Percentiles rank a stretch among this genome's conserved stretches.
phyloP scores from a whole-genome alignment of 2,888 invertebrate species.

The Ditula angustiorana region DNA sequence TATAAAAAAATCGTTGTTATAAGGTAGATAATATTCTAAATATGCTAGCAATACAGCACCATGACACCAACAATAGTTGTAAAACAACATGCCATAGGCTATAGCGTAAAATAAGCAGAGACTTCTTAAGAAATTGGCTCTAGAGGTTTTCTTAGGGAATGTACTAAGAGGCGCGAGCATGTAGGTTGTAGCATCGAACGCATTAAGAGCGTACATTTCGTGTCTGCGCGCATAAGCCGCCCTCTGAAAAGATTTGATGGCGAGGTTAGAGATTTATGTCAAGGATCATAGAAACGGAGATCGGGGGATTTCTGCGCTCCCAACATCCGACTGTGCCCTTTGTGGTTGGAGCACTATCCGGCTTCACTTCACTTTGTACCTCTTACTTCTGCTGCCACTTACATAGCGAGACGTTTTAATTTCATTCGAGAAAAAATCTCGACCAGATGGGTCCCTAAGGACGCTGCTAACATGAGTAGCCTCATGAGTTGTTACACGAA shows the following conservation, averaged over 20 bases:
- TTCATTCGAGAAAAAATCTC: constrained; percentile 74
- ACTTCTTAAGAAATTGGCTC: background rate
- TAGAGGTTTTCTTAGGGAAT: constrained; percentile 21
- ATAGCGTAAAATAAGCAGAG: constrained; percentile 1
- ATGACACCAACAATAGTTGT: background rate
- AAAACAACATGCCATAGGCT: background rate
- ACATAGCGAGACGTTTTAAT: constrained; percentile 81
- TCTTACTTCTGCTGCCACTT: constrained; percentile 79
- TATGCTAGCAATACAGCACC: no score
- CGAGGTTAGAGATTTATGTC: constrained; percentile 85
- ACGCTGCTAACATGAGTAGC: constrained; percentile 28
- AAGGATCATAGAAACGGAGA: constrained; percentile 83
- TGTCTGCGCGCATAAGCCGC: constrained; percentile 78
- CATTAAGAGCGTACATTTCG: constrained; percentile 77
- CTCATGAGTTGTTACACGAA: background rate
- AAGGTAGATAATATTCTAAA: no score
- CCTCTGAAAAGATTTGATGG: constrained; percentile 84
- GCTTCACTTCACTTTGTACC: constrained; percentile 81
- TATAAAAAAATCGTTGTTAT: no score
- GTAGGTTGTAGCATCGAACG: constrained; percentile 65
- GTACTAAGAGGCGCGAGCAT: constrained; percentile 45
- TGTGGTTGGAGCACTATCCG: constrained; percentile 83
- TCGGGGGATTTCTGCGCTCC: constrained; percentile 81
- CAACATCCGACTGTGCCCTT: constrained; percentile 82
- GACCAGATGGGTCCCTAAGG: constrained; percentile 52